Evolutionary conservation across 2,888 invertebrate species (phyloP).

Genomic region (Carterocephalus palaemon): DNA sequence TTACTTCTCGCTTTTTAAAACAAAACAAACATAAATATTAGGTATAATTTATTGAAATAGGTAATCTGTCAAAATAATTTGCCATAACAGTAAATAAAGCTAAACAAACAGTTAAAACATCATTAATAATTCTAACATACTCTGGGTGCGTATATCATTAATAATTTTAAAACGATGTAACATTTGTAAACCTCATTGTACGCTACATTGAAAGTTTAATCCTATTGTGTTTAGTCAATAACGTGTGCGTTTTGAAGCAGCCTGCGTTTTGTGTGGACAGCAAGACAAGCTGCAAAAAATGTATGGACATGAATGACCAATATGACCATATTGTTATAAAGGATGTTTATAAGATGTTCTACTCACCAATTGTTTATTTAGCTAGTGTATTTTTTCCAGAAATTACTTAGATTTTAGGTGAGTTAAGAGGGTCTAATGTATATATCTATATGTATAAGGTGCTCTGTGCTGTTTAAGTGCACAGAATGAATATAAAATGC

Average conservation of each 20-base stretch:
- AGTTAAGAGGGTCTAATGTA: too few species aligned
- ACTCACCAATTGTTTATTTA: too few species aligned
- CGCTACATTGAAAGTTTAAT: conserved; percentile 47
- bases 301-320: conserved; percentile 63
- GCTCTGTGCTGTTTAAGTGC: too few species aligned
- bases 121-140: conserved; percentile 20
- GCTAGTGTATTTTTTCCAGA: too few species aligned
- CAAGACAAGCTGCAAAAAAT: conserved; percentile 61
- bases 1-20: too few species aligned
- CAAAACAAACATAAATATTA: too few species aligned
- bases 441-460: too few species aligned
- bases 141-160: conserved; percentile 33
- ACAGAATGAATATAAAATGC: too few species aligned
- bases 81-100: neutral
- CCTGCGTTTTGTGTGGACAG: conserved; percentile 40
- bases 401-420: too few species aligned
- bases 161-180: conserved; percentile 40
- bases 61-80: neutral
- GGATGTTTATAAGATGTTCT: conserved; percentile 34
- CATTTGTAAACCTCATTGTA: conserved; percentile 40
- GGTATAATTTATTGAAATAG: neutral
- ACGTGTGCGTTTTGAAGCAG: conserved; percentile 49
- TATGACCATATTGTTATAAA: conserved; percentile 57
- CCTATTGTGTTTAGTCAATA: conserved; percentile 57
- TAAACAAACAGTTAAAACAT: conserved; percentile 20